Base-by-base conservation (phyloP, 2,797 vertebrate species). In the Clarias platycephalus region DNA sequence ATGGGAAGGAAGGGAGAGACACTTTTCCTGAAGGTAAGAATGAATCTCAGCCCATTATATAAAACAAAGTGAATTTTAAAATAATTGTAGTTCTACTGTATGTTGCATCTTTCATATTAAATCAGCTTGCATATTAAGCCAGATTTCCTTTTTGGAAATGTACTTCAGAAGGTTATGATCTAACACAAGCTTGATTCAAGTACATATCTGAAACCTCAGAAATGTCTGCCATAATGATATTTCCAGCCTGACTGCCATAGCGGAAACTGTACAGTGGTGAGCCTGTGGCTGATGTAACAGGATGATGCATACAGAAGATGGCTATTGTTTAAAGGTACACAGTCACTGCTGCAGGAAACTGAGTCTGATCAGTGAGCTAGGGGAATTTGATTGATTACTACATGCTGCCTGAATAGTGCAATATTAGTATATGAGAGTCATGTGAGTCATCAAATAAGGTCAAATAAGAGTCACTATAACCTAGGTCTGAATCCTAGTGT, bases 281-380 rank as follows among this genome's bases (percentile, higher is more conserved):
- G 80, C 71, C 67, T 74, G 57, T 67, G 85, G 31, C 40, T 86
- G 82, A 86, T 64, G 80, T 82, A 77, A 87, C 84, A 87, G 88
- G 88, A 87, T 85, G 85, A 86, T 86, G 86, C 87, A 34, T 81
- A 55, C 76, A 84, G 88, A 84, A 91, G 92, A 91, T 90, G 88
- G 88, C 92, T 91, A 94, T 94, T 94, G 94, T 95, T 94, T 91
- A 79, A 71, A 77, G 79, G 70, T 26, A 28, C 76, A 79, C 57
- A 86, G 76, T 82, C 71, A 75, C 53, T 78, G 53, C 44, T 88
- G 87, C 91, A 93, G 93, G 93, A 94, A 94, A 40, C 77, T 84
- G 67, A 83, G 76, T 60, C 68, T 83, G 68, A 80, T 22, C 44
- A 60, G 16, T 26, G 16, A 72, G 16, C 20, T 26, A 4, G 67